Evolutionary conservation across 2,888 invertebrate genomes (phyloP), one percentile per base, ranked within the genome.

Genomic region (Lissocephala sabroskyi): DNA sequence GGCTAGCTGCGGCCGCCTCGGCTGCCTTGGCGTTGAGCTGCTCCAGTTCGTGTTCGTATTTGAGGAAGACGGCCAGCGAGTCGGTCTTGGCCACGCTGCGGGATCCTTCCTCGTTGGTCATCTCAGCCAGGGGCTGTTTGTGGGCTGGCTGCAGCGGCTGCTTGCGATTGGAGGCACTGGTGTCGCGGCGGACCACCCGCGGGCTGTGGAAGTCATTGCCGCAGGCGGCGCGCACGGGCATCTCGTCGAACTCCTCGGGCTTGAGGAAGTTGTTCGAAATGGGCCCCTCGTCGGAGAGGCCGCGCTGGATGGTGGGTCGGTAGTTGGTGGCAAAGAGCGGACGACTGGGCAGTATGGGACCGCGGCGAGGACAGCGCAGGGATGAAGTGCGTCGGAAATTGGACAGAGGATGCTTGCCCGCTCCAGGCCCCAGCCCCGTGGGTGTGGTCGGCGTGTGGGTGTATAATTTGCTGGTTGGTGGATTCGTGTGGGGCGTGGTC

Each of bases 241-340:
- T 84, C 60, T 85, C 85, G 40, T 85, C 85, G 43, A 75, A 85
- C 48, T 85, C 85, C 54, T 84, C 84, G 1, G 85, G 82, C 52
- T 84, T 84, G 10, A 85, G 73, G 50, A 85, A 85, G 50, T 82
- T 84, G 2, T 64, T 78, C 0, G 85, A 85, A 48, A 85, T 85
- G 37, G 85, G 85, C 2, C 85, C 85, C 53, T 85, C 85, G 49
- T 85, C 85, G 17, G 85, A 84, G 32, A 85, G 79, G 1, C 85
- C 85, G 0, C 85, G 79, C 49, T 85, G 85, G 41, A 85, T 83
- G 40, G 82, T 84, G 14, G 84, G 84, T 1, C 82, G 73, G 49
- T 80, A 79, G 47, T 81, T 82, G 55, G 75, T 79, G 19, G 82
- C 67, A 39, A 81, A 81, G n/a, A 83, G 57, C 5, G 83, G 80